A percentile compares a stretch with the other conserved stretches of the same genome.
phyloP scores from a whole-genome alignment of 2,113 vertebrate species.

The Odocoileus virginianus region DNA sequence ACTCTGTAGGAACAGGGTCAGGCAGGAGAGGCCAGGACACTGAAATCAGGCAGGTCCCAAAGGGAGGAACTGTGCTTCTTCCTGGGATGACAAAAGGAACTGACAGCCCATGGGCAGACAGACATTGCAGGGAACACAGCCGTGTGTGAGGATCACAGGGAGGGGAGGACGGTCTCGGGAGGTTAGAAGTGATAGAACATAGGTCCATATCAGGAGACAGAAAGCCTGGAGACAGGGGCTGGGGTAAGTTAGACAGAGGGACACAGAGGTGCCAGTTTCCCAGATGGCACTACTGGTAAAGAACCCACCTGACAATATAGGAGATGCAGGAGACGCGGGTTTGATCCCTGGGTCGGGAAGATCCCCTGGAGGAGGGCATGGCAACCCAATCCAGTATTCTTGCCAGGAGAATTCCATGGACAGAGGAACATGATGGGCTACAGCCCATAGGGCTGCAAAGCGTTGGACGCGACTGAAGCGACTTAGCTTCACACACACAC shows the following conservation, averaged over 20 bases:
- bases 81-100: too few relatives aligned
- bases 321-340: not conserved
- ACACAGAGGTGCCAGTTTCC: rapidly evolving
- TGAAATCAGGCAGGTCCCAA: too few relatives aligned
- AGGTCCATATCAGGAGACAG: too few relatives aligned
- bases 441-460: not conserved
- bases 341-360: not conserved
- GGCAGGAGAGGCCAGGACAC: too few relatives aligned
- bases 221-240: not conserved
- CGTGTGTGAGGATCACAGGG: rapidly evolving
- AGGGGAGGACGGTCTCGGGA: too few relatives aligned
- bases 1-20: not conserved
- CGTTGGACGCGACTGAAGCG: not conserved
- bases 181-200: not conserved
- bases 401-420: not conserved
- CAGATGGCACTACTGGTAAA: not conserved
- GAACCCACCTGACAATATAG: not conserved
- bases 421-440: not conserved
- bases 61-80: not conserved
- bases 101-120: rapidly evolving
- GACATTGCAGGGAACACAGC: rapidly evolving
- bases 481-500: not conserved
- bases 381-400: not conserved
- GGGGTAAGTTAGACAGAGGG: too few relatives aligned
- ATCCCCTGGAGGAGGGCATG: not conserved